These are phyloP conservation scores for Plecotus auritus DNA, from an alignment of 2,113 vertebrate genomes.

Conservation along the genomic window DNA sequence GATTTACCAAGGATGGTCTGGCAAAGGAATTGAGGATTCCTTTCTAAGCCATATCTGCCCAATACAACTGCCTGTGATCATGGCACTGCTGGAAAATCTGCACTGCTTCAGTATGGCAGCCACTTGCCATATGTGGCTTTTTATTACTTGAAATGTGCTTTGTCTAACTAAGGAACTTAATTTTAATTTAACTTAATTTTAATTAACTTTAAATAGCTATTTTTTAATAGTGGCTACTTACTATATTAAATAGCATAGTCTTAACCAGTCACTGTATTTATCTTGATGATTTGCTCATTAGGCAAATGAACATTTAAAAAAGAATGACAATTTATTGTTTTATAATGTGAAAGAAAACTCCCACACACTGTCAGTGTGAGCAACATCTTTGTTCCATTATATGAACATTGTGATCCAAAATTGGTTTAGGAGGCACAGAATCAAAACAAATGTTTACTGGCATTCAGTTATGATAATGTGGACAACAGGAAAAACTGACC, in stretches of 20 bases:
- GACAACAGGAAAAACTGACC: not conserved
- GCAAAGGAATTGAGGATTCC: not conserved
- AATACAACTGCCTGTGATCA: not conserved
- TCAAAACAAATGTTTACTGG: not conserved
- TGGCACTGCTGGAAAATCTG: not conserved
- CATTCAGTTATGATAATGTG: not conserved
- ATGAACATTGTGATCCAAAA: not conserved
- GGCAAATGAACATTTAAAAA: constrained; percentile 15
- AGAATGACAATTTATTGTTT: not conserved
- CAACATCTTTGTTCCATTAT: not conserved
- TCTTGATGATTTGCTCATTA: not conserved
- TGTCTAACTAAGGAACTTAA: not conserved
- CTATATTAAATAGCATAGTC: not conserved
- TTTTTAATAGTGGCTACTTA: not conserved
- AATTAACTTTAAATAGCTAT: constrained; percentile 4
- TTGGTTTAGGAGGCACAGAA: not conserved
- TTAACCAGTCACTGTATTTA: not conserved
- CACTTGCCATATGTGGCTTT: not conserved
- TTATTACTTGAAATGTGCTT: not conserved
- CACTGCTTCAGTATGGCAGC: not conserved
- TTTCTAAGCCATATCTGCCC: not conserved
- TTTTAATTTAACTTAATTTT: constrained; percentile 36
- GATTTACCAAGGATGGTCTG: not conserved
- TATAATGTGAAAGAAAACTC: not conserved
- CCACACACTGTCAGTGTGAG: not conserved